Evolutionary conservation across 2,113 vertebrate species (phyloP).

Genomic region (Mohoua ochrocephala): DNA sequence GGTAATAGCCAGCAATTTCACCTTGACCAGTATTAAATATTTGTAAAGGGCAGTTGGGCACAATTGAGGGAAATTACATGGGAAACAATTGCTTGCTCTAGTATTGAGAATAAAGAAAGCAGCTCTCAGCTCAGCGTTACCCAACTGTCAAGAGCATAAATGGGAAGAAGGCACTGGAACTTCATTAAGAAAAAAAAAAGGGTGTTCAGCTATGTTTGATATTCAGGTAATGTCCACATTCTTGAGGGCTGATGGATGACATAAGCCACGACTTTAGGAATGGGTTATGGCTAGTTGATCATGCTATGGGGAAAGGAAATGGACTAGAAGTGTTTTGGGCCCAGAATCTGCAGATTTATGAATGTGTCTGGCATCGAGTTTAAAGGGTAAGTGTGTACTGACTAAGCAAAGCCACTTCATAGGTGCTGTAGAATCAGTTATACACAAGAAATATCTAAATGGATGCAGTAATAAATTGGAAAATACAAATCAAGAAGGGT

Average conservation of each 20-base stretch:
- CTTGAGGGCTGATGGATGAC: neutral
- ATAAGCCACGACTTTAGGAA: neutral
- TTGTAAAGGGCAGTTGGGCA: neutral
- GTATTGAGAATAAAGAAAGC: neutral
- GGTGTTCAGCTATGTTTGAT: neutral
- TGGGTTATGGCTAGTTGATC: neutral
- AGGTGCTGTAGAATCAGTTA: neutral
- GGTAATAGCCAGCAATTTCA: conserved; percentile 14
- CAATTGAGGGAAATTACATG: neutral
- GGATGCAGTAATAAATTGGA: neutral
- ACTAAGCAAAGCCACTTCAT: neutral
- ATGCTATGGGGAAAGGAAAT: neutral
- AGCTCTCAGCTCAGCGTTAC: neutral
- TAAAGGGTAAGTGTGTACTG: neutral
- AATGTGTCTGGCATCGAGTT: neutral
- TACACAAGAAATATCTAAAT: neutral
- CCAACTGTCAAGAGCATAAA: neutral
- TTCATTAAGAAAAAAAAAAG: neutral
- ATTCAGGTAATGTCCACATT: neutral
- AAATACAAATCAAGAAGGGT: neutral
- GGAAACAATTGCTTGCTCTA: neutral
- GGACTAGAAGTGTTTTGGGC: neutral
- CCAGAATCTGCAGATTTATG: neutral
- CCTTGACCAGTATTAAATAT: neutral
- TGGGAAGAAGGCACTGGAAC: neutral